Evolutionary conservation across 2,888 invertebrate genomes (phyloP), one percentile per base, ranked within the genome.

Genomic region (Phortica okadai): DNA sequence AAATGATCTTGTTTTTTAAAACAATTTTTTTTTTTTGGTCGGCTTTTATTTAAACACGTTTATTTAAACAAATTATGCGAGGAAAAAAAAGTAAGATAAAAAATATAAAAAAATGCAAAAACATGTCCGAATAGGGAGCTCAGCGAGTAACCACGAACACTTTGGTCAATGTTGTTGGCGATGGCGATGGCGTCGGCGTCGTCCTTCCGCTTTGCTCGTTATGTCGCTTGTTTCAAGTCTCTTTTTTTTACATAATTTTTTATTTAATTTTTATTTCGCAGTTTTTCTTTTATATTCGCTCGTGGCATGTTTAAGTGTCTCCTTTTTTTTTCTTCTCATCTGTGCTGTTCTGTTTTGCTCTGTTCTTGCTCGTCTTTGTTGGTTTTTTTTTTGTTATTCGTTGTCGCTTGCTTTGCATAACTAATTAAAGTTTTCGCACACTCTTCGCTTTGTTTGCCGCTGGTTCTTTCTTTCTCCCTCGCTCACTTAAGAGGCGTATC

Each of bases 381-480:
- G 33, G 2, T 8, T 50, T 50, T 50, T 2, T 8, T 50, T 50
- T 50, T 50, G 76, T 76, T 79, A 21, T 70, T 80, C 76, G 76
- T 79, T 81, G 76, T 79, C 80, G 78, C 73, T 79, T 80, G 81
- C 77, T 85, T 87, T 84, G 86, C 86, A 87, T 85, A 85, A 77
- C 85, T 85, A 87, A 85, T 85, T 85, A 85, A 85, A 87, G 83
- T 87, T 87, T 82, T 82, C 79, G 66, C 42, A 41, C 42, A 11
- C n/a, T 66, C 42, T 66, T 66, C 41, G 62, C 25, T 66, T 66
- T 21, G 11, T 66, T 41, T 1, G 11, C 42, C 33, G 41, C n/a
- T 6, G 11, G 45, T 21, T 21, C 7, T 11, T 69, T 69, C 11
- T 21, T 42, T 69, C 21, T 42, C 16, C n/a, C 21, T 69, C 16